Conservation (phyloP, 1,140 invertebrate genomes). For the Tyrophagus putrescentiae region DNA sequence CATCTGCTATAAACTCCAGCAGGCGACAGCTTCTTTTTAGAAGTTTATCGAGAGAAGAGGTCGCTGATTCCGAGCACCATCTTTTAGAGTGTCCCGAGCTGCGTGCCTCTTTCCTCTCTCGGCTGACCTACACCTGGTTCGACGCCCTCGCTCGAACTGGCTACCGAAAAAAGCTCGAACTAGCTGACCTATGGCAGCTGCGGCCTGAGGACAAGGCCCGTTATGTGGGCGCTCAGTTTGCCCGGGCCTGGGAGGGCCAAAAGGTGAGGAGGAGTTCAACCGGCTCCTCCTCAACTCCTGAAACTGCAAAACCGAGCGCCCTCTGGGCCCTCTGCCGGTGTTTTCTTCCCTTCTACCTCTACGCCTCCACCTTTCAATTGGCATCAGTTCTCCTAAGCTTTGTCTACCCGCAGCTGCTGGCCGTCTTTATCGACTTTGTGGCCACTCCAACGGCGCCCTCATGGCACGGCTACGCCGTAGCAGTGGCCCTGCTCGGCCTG, state of each 20-base stretch:
- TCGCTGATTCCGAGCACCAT: too few relatives aligned
- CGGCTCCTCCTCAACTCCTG: not conserved
- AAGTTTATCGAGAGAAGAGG: too few relatives aligned
- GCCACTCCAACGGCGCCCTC: not conserved
- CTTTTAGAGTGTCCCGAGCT: conserved; percentile 84
- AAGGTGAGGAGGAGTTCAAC: too few relatives aligned
- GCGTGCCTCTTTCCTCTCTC: conserved; percentile 66
- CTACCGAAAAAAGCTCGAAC: not conserved
- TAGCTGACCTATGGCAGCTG: not conserved
- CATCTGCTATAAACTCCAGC: too few relatives aligned
- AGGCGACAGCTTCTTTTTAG: too few relatives aligned
- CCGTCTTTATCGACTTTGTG: too few relatives aligned
- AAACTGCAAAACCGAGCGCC: not conserved
- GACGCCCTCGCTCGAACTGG: not conserved
- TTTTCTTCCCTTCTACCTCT: conserved; percentile 34
- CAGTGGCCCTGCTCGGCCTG: not conserved
- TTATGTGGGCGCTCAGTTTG: not conserved
- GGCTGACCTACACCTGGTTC: conserved; percentile 37
- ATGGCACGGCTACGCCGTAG: not conserved
- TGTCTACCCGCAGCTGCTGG: too few relatives aligned
- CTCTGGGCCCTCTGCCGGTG: conserved; percentile 25
- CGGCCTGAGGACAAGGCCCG: not conserved
- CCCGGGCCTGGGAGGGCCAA: not conserved
- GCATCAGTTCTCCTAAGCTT: conserved; percentile 60
- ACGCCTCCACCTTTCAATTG: conserved; percentile 74